Conservation (phyloP, 2,113 vertebrate genomes). For the Oryctolagus cuniculus region mOryCun1.1 NC_091436.1:51051501-51052000, state of each 20-base stretch:
- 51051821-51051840: not conserved
- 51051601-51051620: not conserved
- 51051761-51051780: not conserved
- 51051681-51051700: not conserved
- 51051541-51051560: not conserved
- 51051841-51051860: not conserved
- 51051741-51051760: not conserved
- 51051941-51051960: too few species aligned
- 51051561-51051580: not conserved
- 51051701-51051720: not conserved
- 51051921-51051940: not conserved
- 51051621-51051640: constrained; percentile 31
- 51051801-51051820: not conserved
- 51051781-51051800: not conserved
- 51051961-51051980: too few species aligned
- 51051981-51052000: not conserved
- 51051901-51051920: not conserved
- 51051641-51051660: not conserved
- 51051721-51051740: not conserved
- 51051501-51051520: not conserved
- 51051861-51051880: not conserved
- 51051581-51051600: not conserved
- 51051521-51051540: not conserved
- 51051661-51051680: not conserved
- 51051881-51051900: not conserved